These are phyloP conservation scores for Noctua janthina DNA, from an alignment of 2,888 invertebrate species.

Conservation along the genomic window DNA sequence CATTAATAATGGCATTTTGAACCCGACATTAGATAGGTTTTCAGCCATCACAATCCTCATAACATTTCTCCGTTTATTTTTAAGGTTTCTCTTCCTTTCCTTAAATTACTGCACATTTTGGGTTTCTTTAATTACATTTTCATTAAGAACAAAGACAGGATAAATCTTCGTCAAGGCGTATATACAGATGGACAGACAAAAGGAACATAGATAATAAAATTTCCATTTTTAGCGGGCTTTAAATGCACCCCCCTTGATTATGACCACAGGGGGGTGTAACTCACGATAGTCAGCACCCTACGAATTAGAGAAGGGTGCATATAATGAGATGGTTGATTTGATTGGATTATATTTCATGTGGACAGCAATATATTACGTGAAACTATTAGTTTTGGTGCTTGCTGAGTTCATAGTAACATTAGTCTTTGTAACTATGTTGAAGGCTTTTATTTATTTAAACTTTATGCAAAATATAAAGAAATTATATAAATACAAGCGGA, in stretches of 20 bases:
- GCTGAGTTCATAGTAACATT: background rate
- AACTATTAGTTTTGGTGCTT: background rate
- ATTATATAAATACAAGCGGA: background rate
- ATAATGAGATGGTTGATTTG: constrained; percentile 35
- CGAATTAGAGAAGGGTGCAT: constrained; percentile 46
- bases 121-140: constrained; percentile 60
- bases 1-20: background rate
- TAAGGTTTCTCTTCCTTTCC: constrained; percentile 1
- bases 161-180: constrained; percentile 47
- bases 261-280: constrained; percentile 52
- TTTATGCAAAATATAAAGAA: background rate
- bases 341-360: constrained; percentile 48
- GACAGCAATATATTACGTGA: background rate
- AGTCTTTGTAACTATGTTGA: background rate
- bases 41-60: background rate
- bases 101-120: constrained; percentile 40
- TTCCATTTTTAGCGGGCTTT: constrained; percentile 59
- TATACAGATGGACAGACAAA: constrained; percentile 24
- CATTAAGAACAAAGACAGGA: constrained; percentile 39
- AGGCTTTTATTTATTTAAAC: background rate
- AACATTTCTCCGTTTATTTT: constrained; percentile 9
- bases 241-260: constrained; percentile 49
- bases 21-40: background rate
- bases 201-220: constrained; percentile 51
- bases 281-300: constrained; percentile 42